Evolutionary conservation across 2,888 invertebrate species (phyloP).

Genomic region (Liposcelis brunnea): DNA sequence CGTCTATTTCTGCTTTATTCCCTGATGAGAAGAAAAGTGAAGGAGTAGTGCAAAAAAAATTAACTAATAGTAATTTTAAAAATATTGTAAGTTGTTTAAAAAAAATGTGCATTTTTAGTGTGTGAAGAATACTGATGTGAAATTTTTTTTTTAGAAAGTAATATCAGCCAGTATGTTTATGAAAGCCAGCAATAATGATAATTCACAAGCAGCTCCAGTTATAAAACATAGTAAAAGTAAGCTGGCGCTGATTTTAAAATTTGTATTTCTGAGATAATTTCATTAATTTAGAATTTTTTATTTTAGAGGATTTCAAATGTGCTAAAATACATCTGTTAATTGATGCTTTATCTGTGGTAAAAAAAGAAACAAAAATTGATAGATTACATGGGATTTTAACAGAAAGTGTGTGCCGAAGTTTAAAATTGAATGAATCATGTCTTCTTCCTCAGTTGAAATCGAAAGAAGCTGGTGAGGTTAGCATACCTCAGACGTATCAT

Average conservation of each 20-base stretch:
- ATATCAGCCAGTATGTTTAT: too few species aligned
- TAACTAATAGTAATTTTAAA: not conserved
- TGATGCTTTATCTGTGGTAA: slow-evolving; percentile 54
- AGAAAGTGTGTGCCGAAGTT: slow-evolving; percentile 53
- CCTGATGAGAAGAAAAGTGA: too few species aligned
- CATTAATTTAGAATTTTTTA: slow-evolving; percentile 13
- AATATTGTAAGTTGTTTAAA: slow-evolving; percentile 13
- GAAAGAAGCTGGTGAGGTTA: slow-evolving; percentile 26
- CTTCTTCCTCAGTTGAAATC: slow-evolving; percentile 35
- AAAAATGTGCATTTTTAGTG: too few species aligned
- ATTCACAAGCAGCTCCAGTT: not conserved
- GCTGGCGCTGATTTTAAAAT: slow-evolving; percentile 10
- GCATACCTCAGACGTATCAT: slow-evolving; percentile 51
- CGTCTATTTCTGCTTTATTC: too few species aligned
- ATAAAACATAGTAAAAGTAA: slow-evolving; percentile 12
- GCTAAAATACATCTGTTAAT: slow-evolving; percentile 43
- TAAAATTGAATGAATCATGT: slow-evolving; percentile 45
- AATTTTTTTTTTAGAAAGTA: slow-evolving; percentile 12
- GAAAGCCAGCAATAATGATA: slow-evolving; percentile 42
- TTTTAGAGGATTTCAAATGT: slow-evolving; percentile 24
- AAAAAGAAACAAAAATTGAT: slow-evolving; percentile 40
- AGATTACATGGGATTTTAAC: slow-evolving; percentile 56
- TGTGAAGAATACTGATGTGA: too few species aligned
- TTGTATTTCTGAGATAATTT: slow-evolving; percentile 22
- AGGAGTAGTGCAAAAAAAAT: too few species aligned